Evolutionary conservation across 2,797 vertebrate genomes (phyloP).

Genomic region (Eutrigla gurnardus): DNA sequence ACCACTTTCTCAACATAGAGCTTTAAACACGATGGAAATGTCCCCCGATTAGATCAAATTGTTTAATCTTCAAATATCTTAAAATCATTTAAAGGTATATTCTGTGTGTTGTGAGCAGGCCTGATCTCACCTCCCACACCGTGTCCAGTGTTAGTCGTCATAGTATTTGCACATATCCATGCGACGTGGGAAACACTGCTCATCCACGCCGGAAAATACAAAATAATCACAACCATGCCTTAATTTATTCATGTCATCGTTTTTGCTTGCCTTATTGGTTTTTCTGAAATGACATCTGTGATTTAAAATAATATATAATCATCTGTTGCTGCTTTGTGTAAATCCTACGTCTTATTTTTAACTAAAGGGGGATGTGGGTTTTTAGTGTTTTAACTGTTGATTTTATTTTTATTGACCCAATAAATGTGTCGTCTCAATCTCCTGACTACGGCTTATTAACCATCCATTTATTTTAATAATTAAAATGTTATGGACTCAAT

Average conservation of each 20-base stretch:
- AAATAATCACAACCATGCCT: constrained; percentile 63
- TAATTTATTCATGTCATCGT: constrained; percentile 39
- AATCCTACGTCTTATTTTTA: constrained; percentile 37
- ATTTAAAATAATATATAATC: constrained; percentile 26
- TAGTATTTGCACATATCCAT: constrained; percentile 66
- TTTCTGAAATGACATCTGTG: constrained; percentile 12
- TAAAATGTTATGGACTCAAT: neutral
- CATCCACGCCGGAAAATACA: constrained; percentile 26
- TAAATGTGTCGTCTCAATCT: constrained; percentile 60
- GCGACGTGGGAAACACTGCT: constrained; percentile 28
- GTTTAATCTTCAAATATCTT: neutral
- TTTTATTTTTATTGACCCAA: constrained; percentile 57
- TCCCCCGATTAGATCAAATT: neutral
- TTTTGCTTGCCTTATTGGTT: constrained; percentile 63
- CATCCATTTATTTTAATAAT: neutral
- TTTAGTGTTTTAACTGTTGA: constrained; percentile 34
- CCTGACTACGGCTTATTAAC: neutral
- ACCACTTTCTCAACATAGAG: constrained; percentile 1
- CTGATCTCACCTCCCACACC: constrained; percentile 37
- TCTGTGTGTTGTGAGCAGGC: constrained; percentile 17
- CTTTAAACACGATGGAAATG: constrained; percentile 16
- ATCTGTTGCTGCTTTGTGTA: constrained; percentile 53
- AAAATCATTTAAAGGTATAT: neutral
- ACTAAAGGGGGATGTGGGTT: constrained; percentile 3
- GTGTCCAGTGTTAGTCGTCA: constrained; percentile 24